Percentiles rank a stretch among this genome's conserved stretches.
Evolutionary conservation across 2,888 invertebrate species (phyloP).

Genomic region (Acanthosepion pharaonis): DNA sequence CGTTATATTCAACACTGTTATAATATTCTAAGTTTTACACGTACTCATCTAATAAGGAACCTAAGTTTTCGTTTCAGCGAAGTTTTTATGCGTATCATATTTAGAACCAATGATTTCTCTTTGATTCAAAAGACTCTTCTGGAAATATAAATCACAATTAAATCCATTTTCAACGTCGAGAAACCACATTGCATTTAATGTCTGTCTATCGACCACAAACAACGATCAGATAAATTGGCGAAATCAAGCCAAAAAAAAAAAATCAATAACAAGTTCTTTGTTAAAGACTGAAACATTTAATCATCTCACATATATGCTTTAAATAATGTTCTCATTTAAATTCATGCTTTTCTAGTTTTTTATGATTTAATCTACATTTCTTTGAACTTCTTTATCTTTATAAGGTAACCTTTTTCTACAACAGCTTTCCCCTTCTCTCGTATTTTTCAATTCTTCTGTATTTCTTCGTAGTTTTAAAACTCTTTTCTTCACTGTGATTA

Average conservation of each 20-base stretch:
- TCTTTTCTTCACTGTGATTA: neutral
- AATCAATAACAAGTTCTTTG: neutral
- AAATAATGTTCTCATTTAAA: constrained; percentile 4
- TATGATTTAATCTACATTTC: neutral
- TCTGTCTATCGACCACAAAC: neutral
- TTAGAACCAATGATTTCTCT: no score
- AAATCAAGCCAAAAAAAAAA: neutral
- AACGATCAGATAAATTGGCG: neutral
- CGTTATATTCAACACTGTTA: no score
- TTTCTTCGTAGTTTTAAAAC: neutral
- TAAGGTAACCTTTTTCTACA: neutral
- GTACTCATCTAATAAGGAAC: no score
- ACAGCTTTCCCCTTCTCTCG: neutral
- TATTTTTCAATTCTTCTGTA: neutral
- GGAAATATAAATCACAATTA: no score
- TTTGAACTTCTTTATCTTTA: neutral
- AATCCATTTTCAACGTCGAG: neutral
- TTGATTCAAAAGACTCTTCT: no score
- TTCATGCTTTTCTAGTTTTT: neutral
- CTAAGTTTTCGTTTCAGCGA: no score
- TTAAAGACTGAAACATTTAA: neutral
- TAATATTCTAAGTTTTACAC: no score
- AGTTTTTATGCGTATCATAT: no score
- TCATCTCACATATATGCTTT: neutral
- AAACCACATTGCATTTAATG: neutral